Evolutionary conservation across 2,797 vertebrate species (phyloP).

Genomic region (Bucorvus abyssinicus): DNA sequence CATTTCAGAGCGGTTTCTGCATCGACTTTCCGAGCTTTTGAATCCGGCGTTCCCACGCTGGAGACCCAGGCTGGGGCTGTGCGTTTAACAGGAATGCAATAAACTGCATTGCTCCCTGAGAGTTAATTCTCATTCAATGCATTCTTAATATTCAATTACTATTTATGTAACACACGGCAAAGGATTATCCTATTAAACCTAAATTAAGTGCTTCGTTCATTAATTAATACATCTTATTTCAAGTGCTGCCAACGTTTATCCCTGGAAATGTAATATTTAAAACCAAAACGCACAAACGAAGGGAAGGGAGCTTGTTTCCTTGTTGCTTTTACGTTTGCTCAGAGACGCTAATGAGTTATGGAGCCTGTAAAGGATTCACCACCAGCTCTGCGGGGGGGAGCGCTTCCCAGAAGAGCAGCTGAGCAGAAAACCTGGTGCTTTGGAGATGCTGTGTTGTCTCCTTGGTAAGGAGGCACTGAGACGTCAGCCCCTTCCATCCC

Average conservation of each 20-base stretch:
- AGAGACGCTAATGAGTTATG: neutral
- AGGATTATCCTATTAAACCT: conserved; percentile 75
- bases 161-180: conserved; percentile 69
- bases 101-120: conserved; percentile 55
- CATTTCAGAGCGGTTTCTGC: neutral
- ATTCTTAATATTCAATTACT: conserved; percentile 79
- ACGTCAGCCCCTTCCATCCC: neutral
- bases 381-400: neutral
- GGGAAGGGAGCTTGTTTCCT: neutral
- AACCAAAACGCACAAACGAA: neutral
- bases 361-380: neutral
- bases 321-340: neutral
- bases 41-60: neutral
- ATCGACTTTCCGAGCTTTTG: conserved; percentile 6
- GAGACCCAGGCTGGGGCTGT: neutral
- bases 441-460: neutral
- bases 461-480: neutral
- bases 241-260: conserved; percentile 68
- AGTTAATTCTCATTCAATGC: conserved; percentile 64
- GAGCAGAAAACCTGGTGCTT: neutral
- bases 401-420: neutral
- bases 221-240: conserved; percentile 74
- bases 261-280: conserved; percentile 35
- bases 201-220: conserved; percentile 73
- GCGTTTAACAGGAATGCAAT: conserved; percentile 27